phyloP scores from a whole-genome alignment of 1,140 invertebrate species.

The Cydia amplana region DNA sequence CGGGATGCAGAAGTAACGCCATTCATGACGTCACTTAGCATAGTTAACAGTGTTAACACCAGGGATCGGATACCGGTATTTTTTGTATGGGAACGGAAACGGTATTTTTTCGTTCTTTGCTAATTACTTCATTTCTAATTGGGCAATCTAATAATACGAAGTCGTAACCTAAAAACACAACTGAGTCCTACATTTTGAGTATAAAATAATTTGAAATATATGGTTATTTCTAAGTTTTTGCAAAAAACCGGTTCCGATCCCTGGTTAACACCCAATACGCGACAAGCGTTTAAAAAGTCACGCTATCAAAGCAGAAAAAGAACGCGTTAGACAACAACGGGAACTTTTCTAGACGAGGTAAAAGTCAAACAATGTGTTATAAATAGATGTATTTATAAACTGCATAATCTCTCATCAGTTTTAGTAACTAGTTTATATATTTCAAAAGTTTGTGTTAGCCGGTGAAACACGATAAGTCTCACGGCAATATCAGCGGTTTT shows the following conservation, averaged over 20 bases:
- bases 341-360: background rate
- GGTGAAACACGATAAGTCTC: background rate
- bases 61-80: too few relatives aligned
- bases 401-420: conserved; percentile 8
- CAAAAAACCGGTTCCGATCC: too few relatives aligned
- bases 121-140: too few relatives aligned
- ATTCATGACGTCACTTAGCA: conserved; percentile 2
- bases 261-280: background rate
- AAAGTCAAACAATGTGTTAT: conserved; percentile 11
- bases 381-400: conserved; percentile 17
- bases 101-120: too few relatives aligned
- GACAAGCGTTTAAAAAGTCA: background rate
- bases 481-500: conserved; percentile 9
- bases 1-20: background rate
- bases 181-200: too few relatives aligned
- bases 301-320: background rate
- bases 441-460: conserved; percentile 10
- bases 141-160: too few relatives aligned
- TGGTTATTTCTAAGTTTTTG: too few relatives aligned
- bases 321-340: background rate
- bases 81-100: too few relatives aligned
- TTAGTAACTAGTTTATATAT: background rate
- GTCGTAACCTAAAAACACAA: too few relatives aligned
- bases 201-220: too few relatives aligned
- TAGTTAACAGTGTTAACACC: too few relatives aligned